A percentile compares a stretch with the other conserved stretches of the same genome.
These are phyloP conservation scores for Opisthograptis luteolata DNA, from an alignment of 2,888 invertebrate species.

Conservation along the genomic window DNA sequence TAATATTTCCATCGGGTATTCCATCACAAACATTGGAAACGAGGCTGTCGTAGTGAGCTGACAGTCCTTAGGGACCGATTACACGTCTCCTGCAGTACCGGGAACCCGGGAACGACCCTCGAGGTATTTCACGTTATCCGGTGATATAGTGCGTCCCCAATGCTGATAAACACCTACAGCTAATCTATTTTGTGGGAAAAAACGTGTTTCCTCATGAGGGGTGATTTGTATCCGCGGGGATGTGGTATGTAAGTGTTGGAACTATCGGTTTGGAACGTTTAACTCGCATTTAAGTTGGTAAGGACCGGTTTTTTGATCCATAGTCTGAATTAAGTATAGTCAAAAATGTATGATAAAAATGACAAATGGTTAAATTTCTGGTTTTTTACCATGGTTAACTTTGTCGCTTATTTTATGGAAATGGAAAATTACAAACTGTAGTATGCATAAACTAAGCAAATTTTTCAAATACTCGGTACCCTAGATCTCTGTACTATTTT, in stretches of 20 bases:
- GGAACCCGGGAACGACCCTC: constrained; percentile 28
- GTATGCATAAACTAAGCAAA: no score
- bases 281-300: no score
- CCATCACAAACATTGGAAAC: constrained; percentile 18
- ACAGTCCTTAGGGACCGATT: constrained; percentile 49
- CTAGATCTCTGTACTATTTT: no score
- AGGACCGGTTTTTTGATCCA: no score
- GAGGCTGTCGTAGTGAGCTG: constrained; percentile 39
- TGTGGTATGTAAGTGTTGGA: constrained; percentile 1
- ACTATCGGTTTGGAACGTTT: neutral
- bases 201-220: constrained; percentile 39
- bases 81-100: constrained; percentile 33
- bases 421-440: no score
- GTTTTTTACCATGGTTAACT: no score
- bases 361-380: no score
- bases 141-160: constrained; percentile 40
- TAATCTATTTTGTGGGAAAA: constrained; percentile 37
- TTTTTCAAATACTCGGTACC: no score
- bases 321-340: no score
- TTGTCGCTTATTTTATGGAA: no score
- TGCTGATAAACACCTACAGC: constrained; percentile 41
- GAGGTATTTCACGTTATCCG: constrained; percentile 33
- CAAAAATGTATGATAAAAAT: no score
- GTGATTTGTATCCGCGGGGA: constrained; percentile 26
- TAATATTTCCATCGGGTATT: constrained; percentile 37